Conservation (phyloP, 1,140 invertebrate genomes). For the Metaphire vulgaris region DNA sequence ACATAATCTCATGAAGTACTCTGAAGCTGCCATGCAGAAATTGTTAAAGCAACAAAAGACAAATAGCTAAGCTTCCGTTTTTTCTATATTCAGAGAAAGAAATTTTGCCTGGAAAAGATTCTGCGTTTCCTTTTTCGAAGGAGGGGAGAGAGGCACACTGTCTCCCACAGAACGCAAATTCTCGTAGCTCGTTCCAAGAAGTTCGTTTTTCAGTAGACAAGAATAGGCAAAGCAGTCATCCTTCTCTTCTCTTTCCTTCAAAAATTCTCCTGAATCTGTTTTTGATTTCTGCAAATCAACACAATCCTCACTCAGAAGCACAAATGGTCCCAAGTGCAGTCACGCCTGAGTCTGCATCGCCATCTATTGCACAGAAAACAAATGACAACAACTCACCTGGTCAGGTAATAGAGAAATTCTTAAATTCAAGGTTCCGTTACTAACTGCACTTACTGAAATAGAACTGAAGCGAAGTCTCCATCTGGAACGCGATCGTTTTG, state of each 20-base stretch:
- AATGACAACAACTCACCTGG: not conserved
- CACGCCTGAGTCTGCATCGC: not conserved
- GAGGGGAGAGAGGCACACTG: too few species aligned
- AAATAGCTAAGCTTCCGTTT: too few species aligned
- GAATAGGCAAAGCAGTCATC: not conserved
- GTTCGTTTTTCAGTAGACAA: not conserved
- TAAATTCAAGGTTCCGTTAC: not conserved
- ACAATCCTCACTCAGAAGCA: not conserved
- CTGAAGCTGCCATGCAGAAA: too few species aligned
- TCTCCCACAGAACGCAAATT: too few species aligned
- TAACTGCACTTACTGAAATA: not conserved
- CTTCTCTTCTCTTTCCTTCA: not conserved
- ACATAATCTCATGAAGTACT: too few species aligned
- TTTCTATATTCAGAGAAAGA: too few species aligned
- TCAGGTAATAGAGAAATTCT: not conserved
- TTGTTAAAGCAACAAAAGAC: too few species aligned
- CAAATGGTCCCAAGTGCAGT: not conserved
- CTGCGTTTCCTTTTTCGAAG: too few species aligned
- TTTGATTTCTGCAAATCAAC: not conserved
- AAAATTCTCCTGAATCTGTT: not conserved
- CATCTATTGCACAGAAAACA: not conserved
- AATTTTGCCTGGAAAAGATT: too few species aligned
- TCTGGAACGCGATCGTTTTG: not conserved
- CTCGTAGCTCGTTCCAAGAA: not conserved
- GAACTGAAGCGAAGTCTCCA: not conserved